These are phyloP conservation scores for Poicephalus meyeri DNA, from an alignment of 2,113 vertebrate species.

Conservation along the genomic window DNA sequence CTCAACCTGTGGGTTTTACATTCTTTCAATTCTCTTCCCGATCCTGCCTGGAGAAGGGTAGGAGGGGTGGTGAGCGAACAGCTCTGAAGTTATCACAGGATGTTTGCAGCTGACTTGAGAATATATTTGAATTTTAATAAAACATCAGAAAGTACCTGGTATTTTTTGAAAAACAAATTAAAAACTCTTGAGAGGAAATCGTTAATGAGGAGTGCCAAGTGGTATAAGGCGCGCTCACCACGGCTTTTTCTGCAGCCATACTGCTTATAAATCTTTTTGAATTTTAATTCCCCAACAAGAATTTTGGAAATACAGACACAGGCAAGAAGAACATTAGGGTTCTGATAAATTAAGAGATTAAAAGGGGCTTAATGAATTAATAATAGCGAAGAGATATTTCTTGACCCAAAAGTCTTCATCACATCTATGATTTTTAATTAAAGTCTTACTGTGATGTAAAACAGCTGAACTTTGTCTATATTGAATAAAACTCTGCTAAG, in stretches of 20 bases:
- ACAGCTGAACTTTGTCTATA: background rate
- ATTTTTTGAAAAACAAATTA: background rate
- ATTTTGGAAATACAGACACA: background rate
- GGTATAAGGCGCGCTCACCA: background rate
- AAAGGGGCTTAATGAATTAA: background rate
- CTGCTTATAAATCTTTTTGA: background rate
- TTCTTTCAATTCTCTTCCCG: background rate
- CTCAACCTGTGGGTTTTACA: background rate
- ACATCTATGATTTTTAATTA: conserved; percentile 16
- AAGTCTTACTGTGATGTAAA: background rate
- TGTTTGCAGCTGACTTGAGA: background rate
- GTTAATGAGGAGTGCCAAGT: background rate
- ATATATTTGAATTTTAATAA: background rate
- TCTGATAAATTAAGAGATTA: background rate
- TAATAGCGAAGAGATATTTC: background rate
- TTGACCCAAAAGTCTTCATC: background rate
- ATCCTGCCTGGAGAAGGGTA: background rate
- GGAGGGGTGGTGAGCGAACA: background rate
- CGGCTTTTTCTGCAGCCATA: background rate
- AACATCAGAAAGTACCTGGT: background rate
- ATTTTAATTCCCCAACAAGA: background rate
- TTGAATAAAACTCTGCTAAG: background rate
- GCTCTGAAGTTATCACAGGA: background rate
- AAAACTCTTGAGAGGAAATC: background rate
- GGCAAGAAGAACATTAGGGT: background rate